Evolutionary conservation across 2,113 vertebrate species (phyloP).

Genomic region (Tretioscincus oriximinensis): DNA sequence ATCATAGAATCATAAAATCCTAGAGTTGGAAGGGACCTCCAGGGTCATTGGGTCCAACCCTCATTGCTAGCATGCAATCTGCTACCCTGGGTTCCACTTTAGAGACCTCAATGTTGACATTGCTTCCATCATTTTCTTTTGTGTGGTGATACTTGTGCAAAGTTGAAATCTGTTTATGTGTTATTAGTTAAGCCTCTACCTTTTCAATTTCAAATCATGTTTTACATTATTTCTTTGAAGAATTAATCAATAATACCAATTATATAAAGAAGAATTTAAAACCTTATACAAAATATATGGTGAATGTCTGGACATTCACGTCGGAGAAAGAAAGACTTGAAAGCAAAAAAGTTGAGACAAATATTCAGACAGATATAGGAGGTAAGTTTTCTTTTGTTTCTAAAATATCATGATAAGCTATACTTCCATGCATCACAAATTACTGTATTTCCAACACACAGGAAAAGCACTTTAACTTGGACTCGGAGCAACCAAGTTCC

Average conservation of each 20-base stretch:
- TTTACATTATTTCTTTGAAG: too few species aligned
- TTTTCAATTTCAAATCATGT: not conserved
- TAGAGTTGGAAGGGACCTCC: too few species aligned
- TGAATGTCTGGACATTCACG: slow-evolving; percentile 12
- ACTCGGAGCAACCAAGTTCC: too few species aligned
- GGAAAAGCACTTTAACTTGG: too few species aligned
- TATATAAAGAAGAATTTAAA: accelerated
- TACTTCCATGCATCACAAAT: too few species aligned
- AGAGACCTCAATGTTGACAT: too few species aligned
- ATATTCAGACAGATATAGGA: accelerated
- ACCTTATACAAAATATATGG: accelerated
- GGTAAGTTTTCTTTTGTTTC: slow-evolving; percentile 24
- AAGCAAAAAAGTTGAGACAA: accelerated
- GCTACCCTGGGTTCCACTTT: too few species aligned
- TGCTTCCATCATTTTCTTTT: too few species aligned
- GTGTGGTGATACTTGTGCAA: not conserved
- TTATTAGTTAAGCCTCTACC: not conserved
- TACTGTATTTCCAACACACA: too few species aligned
- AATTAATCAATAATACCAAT: accelerated
- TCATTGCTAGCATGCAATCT: too few species aligned
- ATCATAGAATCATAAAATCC: too few species aligned
- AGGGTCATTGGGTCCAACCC: too few species aligned
- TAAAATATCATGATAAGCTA: not conserved
- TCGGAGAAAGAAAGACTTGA: accelerated
- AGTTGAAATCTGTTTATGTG: not conserved